phyloP scores from a whole-genome alignment of 2,797 vertebrate species.

The Anguilla anguilla region DNA sequence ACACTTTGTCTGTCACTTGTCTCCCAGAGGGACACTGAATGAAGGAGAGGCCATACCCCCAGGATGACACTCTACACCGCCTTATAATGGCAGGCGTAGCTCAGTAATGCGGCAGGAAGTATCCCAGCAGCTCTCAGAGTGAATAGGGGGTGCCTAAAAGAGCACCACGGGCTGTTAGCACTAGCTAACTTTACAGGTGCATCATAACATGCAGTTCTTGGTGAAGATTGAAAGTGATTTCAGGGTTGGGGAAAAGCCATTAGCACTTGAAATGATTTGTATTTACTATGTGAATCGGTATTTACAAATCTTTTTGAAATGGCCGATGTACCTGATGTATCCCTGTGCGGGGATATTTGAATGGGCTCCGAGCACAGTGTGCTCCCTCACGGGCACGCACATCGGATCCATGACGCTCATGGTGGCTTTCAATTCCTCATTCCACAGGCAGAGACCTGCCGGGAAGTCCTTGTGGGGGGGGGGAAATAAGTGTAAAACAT shows the following conservation, averaged over 20 bases:
- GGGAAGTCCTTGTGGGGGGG: neutral
- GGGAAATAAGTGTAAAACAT: neutral
- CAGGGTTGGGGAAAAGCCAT: neutral
- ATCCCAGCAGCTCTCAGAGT: neutral
- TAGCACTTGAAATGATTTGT: neutral
- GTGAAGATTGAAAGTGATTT: neutral
- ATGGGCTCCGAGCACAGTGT: neutral
- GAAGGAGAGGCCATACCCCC: neutral
- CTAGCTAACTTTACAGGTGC: neutral
- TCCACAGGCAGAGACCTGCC: neutral
- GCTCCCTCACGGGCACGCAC: neutral
- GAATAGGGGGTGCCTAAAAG: neutral
- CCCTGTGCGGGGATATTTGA: neutral
- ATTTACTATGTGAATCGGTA: neutral
- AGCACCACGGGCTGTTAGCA: neutral
- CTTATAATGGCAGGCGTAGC: neutral
- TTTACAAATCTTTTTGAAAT: neutral
- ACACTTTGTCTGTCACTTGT: neutral
- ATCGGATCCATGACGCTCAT: neutral
- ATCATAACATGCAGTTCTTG: neutral
- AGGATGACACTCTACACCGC: conserved; percentile 18
- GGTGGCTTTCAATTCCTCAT: neutral
- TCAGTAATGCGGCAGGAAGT: neutral
- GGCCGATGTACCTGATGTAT: no score
- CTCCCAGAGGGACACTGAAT: neutral